These are phyloP conservation scores for Macrosteles quadrilineatus DNA, from an alignment of 1,140 invertebrate species.

Conservation along the genomic window DNA sequence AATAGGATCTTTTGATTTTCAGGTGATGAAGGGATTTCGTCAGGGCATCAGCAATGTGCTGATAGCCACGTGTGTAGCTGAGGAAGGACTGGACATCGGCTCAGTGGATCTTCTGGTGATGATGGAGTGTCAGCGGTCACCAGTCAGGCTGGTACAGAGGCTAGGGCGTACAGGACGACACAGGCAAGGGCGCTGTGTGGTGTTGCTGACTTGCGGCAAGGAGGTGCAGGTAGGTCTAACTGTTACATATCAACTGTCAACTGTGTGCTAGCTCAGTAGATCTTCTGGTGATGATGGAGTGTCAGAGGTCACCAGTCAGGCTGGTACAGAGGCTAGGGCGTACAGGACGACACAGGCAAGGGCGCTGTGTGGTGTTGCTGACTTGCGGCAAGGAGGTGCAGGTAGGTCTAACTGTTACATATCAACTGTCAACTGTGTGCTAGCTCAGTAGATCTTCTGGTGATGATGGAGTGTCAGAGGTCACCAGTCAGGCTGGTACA, in stretches of 20 bases:
- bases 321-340: slow-evolving; percentile 88
- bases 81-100: slow-evolving; percentile 95
- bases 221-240: slow-evolving; percentile 84
- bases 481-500: slow-evolving; percentile 89
- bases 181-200: slow-evolving; percentile 74
- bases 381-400: slow-evolving; percentile 88
- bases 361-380: slow-evolving; percentile 80
- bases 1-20: slow-evolving; percentile 28
- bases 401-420: no score
- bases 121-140: slow-evolving; percentile 85
- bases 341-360: slow-evolving; percentile 78
- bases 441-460: slow-evolving; percentile 91
- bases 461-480: slow-evolving; percentile 88
- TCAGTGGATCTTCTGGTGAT: slow-evolving; percentile 94
- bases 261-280: slow-evolving; percentile 95
- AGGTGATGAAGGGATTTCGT: slow-evolving; percentile 75
- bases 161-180: slow-evolving; percentile 86
- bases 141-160: slow-evolving; percentile 84
- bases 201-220: slow-evolving; percentile 86
- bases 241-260: no score
- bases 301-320: slow-evolving; percentile 79
- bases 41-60: slow-evolving; percentile 77
- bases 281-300: slow-evolving; percentile 91
- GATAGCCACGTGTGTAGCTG: slow-evolving; percentile 89
- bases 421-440: no score